A percentile compares a stretch with the other conserved stretches of the same genome.
Evolutionary conservation across 1,140 invertebrate species (phyloP).

Genomic region (Xylocopa sonorina): DNA sequence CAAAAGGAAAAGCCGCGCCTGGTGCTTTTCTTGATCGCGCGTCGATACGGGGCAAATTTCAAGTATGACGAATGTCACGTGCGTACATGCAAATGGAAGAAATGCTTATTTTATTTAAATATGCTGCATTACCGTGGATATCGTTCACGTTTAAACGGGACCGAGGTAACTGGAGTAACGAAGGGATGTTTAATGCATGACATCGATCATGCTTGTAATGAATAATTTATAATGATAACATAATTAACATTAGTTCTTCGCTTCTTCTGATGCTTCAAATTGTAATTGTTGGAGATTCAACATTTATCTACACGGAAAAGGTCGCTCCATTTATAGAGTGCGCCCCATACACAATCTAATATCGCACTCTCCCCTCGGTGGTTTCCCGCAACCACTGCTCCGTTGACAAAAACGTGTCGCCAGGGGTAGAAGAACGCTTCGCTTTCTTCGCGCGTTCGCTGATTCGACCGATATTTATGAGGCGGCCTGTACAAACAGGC

Average conservation of each 20-base stretch:
- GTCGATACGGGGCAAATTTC: neutral
- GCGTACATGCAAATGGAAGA: neutral
- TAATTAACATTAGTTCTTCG: too few relatives aligned
- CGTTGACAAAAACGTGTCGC: neutral
- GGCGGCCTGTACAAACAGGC: conserved; percentile 61
- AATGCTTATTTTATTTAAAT: neutral
- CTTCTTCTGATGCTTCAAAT: too few relatives aligned
- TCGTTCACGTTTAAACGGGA: neutral
- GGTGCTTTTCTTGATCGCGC: conserved; percentile 1
- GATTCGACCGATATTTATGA: conserved; percentile 63
- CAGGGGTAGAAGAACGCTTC: neutral
- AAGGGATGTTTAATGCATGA: neutral
- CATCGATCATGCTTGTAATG: neutral
- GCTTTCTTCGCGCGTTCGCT: conserved; percentile 8
- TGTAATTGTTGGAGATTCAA: too few relatives aligned
- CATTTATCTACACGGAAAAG: neutral
- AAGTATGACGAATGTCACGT: neutral
- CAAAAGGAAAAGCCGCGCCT: neutral
- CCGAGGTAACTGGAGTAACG: neutral
- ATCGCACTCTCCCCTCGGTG: neutral
- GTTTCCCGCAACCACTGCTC: neutral
- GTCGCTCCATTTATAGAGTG: too few relatives aligned
- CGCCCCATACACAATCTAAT: neutral
- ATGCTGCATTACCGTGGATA: neutral
- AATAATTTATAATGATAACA: neutral